phyloP scores from a whole-genome alignment of 2,797 vertebrate species.

The Spinus olivaceus region DNA sequence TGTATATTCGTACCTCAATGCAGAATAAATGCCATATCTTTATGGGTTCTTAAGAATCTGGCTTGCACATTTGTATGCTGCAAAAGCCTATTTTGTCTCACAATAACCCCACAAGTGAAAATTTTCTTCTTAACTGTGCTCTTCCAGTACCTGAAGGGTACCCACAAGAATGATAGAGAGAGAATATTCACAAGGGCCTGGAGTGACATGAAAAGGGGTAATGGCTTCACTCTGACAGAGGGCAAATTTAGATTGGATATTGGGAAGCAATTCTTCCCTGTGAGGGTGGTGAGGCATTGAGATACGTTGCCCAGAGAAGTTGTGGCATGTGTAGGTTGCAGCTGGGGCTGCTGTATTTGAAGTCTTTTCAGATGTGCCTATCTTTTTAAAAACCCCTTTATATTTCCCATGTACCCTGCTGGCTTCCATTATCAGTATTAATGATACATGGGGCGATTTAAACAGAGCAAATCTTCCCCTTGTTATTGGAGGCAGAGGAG shows the following conservation, averaged over 20 bases:
- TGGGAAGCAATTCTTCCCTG: background rate
- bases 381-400: background rate
- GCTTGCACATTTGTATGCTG: background rate
- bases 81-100: background rate
- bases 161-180: background rate
- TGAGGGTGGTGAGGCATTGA: background rate
- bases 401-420: background rate
- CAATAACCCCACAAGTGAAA: background rate
- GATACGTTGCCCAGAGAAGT: background rate
- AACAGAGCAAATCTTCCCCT: background rate
- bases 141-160: background rate
- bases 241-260: background rate
- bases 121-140: background rate
- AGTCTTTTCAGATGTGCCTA: background rate
- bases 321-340: background rate
- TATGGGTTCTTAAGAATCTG: background rate
- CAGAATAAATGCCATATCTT: background rate
- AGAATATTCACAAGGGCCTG: background rate
- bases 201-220: background rate
- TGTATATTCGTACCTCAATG: background rate
- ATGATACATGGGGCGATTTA: background rate
- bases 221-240: background rate
- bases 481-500: background rate
- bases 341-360: background rate
- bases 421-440: background rate